phyloP scores from a whole-genome alignment of 2,888 invertebrate species.

The Drosophila lutescens region DNA sequence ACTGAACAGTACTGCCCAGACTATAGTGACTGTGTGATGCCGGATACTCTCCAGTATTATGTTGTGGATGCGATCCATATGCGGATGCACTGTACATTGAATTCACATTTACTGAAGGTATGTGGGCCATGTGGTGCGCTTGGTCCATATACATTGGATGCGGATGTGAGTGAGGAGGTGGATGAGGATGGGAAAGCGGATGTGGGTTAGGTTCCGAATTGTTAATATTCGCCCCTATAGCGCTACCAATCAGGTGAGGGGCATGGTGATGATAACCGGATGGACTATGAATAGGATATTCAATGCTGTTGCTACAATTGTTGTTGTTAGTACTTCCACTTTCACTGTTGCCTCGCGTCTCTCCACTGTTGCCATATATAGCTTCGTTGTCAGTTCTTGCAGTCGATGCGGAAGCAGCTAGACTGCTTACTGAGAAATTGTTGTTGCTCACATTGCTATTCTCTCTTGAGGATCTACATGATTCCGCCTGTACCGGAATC shows the following conservation, averaged over 20 bases:
- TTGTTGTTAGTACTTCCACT: conserved; percentile 28
- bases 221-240: conserved; percentile 52
- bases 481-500: conserved; percentile 28
- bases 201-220: conserved; percentile 43
- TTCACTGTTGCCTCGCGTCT: conserved; percentile 5
- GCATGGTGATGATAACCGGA: conserved; percentile 81
- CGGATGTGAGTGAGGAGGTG: conserved; percentile 36
- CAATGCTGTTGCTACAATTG: conserved; percentile 30
- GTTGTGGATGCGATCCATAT: conserved; percentile 70
- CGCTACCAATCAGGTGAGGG: conserved; percentile 84
- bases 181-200: conserved; percentile 56
- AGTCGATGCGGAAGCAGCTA: conserved; percentile 80
- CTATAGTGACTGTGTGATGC: conserved; percentile 40
- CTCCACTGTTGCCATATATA: conserved; percentile 28
- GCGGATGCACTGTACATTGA: conserved; percentile 81
- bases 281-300: conserved; percentile 53
- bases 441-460: conserved; percentile 69
- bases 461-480: conserved; percentile 14
- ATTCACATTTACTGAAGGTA: conserved; percentile 84
- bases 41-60: conserved; percentile 69
- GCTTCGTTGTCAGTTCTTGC: conserved; percentile 33
- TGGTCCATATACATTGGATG: conserved; percentile 84
- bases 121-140: conserved; percentile 80
- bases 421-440: conserved; percentile 85
- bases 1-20: conserved; percentile 39